These are phyloP conservation scores for Drosophila littoralis DNA, from an alignment of 1,140 invertebrate species.

Conservation along the genomic window DNA sequence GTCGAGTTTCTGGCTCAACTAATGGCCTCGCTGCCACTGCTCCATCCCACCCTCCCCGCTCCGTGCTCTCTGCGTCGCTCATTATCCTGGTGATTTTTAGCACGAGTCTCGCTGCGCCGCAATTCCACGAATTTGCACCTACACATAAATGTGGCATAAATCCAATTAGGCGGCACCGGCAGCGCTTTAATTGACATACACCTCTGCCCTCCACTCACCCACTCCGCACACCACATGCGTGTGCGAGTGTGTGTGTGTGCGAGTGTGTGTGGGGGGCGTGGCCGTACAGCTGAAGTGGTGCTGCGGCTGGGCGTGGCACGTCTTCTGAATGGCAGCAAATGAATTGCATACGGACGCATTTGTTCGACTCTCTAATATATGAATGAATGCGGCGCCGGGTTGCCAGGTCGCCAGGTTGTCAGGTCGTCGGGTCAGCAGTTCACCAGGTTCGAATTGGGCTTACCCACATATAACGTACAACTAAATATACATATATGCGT, in stretches of 20 bases:
- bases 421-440: conserved; percentile 32
- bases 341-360: conserved; percentile 72
- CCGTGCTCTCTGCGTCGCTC: conserved; percentile 38
- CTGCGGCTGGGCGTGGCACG: conserved; percentile 23
- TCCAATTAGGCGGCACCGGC: conserved; percentile 76
- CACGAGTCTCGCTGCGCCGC: conserved; percentile 38
- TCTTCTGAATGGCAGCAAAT: conserved; percentile 62
- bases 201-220: background rate
- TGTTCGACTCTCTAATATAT: conserved; percentile 59
- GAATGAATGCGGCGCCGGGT: conserved; percentile 52
- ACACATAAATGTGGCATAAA: conserved; percentile 81
- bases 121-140: conserved; percentile 72
- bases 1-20: conserved; percentile 58
- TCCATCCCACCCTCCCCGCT: background rate
- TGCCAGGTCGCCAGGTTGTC: conserved; percentile 12
- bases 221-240: background rate
- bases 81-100: conserved; percentile 78
- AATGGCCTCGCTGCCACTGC: conserved; percentile 5
- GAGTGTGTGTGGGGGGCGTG: background rate
- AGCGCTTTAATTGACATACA: conserved; percentile 76
- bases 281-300: background rate
- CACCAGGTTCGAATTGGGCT: background rate
- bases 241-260: background rate
- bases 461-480: background rate
- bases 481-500: background rate